These are phyloP conservation scores for Garrulus glandarius DNA, from an alignment of 2,797 vertebrate genomes.

Conservation along the genomic window DNA sequence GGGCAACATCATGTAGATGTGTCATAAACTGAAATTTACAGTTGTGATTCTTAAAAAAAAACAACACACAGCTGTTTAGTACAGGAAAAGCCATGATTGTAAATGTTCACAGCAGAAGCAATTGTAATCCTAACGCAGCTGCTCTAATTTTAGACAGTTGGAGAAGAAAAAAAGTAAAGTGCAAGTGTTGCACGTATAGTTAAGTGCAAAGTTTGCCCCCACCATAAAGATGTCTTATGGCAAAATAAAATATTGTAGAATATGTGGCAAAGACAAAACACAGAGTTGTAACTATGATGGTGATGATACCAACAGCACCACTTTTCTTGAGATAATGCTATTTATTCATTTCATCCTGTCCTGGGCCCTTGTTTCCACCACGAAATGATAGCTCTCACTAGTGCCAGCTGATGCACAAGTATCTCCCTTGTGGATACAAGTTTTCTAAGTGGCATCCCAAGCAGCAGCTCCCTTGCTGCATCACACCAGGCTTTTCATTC, in stretches of 20 bases:
- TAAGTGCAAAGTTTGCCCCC: slow-evolving; percentile 87
- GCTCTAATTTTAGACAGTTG: slow-evolving; percentile 75
- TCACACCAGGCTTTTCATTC: neutral
- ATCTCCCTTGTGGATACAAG: neutral
- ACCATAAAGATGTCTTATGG: slow-evolving; percentile 75
- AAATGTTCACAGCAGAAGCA: slow-evolving; percentile 76
- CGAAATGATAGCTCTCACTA: neutral
- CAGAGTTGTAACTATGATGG: slow-evolving; percentile 68
- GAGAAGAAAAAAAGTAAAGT: slow-evolving; percentile 89
- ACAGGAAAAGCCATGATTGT: slow-evolving; percentile 78
- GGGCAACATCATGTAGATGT: slow-evolving; percentile 82
- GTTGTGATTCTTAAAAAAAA: slow-evolving; percentile 78
- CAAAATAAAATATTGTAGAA: slow-evolving; percentile 71
- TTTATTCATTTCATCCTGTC: slow-evolving; percentile 29
- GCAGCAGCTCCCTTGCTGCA: slow-evolving; percentile 16
- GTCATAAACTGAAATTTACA: slow-evolving; percentile 80
- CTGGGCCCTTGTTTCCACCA: neutral
- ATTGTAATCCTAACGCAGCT: slow-evolving; percentile 62
- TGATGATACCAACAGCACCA: slow-evolving; percentile 74
- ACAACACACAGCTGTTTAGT: slow-evolving; percentile 73
- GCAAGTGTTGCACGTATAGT: slow-evolving; percentile 82
- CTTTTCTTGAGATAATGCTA: slow-evolving; percentile 68
- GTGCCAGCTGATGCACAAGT: slow-evolving; percentile 35
- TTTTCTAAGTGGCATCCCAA: neutral
- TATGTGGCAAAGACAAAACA: slow-evolving; percentile 74